Percentiles rank a stretch among this genome's conserved stretches.
Conservation (phyloP, 1,140 invertebrate species). For the Drosophila yakuba region DNA sequence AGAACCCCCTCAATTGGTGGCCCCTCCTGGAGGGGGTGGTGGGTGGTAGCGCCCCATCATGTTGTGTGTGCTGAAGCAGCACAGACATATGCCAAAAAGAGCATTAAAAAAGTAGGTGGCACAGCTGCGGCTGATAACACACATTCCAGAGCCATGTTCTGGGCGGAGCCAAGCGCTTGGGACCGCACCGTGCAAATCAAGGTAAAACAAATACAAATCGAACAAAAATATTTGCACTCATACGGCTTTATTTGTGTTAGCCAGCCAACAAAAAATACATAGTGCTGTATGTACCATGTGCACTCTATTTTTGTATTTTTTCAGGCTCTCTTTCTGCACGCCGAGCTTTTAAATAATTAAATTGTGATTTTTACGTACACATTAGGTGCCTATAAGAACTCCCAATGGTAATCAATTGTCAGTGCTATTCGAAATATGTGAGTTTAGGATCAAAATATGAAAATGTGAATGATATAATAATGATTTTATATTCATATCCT, state of each 20-base stretch:
- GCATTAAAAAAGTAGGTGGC: constrained; percentile 5
- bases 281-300: constrained; percentile 5
- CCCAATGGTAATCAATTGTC: constrained; percentile 21
- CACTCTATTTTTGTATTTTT: constrained; percentile 5
- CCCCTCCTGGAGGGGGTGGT: constrained; percentile 11
- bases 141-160: constrained; percentile 58
- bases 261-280: constrained; percentile 36
- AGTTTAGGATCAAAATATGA: neutral
- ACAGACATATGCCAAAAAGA: constrained; percentile 54
- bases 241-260: constrained; percentile 50
- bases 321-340: constrained; percentile 16
- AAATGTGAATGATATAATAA: neutral
- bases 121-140: constrained; percentile 35
- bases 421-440: constrained; percentile 1
- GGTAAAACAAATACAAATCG: constrained; percentile 82
- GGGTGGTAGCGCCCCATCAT: neutral
- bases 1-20: constrained; percentile 50
- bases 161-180: constrained; percentile 57
- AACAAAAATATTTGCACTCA: constrained; percentile 74
- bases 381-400: constrained; percentile 26
- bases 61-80: constrained; percentile 44
- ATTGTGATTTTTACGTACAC: constrained; percentile 74
- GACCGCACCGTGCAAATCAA: constrained; percentile 61
- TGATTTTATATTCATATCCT: no score
- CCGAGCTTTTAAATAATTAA: constrained; percentile 73